Evolutionary conservation across 2,113 vertebrate genomes (phyloP), one percentile per base, ranked within the genome.

Genomic region (Brachyistius frenatus): DNA sequence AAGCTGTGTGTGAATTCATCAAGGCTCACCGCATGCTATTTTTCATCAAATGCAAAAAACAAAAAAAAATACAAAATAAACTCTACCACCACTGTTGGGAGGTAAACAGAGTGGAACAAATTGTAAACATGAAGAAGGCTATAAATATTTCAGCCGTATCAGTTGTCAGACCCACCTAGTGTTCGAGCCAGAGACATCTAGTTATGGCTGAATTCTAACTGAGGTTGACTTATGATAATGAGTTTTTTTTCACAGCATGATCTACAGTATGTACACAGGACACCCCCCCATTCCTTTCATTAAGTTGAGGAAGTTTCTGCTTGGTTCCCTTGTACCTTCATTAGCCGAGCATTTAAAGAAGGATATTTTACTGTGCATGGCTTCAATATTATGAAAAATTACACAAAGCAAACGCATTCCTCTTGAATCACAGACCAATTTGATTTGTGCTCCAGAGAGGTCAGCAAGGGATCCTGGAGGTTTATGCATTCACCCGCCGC

Each of bases 171-270:
- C 54, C 80, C 84, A 84, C 80, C 81, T 85, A 79, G 78, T 72
- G 84, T 75, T 86, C 47, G 56, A 50, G 63, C 73, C 75, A 53
- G 16, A 87, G 55, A 80, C 72, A 52, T 78, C 86, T 84, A 89
- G 85, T 87, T 80, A 91, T 55, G 46, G 78, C 84, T 80, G 77
- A 90, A 73, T 81, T 87, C 85, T 73, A 84, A 89, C 88, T 84
- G 80, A 58, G 83, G 76, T 63, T 78, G 77, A 81, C 80, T 83
- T 86, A 89, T 86, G 85, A 81, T 91, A 92, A 91, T 91, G 62
- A 91, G 62, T 91, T 84, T 85, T 84, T 85, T 73, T 69, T 87
- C 80, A 58, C 82, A 87, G 76, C 74, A 85, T 0, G 67, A 83
- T 70, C 61, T 69, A 57, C 63, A 61, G 72, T 78, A 79, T 78